These are phyloP conservation scores for Hololepta plana DNA, from an alignment of 2,888 invertebrate genomes.

Conservation along the genomic window DNA sequence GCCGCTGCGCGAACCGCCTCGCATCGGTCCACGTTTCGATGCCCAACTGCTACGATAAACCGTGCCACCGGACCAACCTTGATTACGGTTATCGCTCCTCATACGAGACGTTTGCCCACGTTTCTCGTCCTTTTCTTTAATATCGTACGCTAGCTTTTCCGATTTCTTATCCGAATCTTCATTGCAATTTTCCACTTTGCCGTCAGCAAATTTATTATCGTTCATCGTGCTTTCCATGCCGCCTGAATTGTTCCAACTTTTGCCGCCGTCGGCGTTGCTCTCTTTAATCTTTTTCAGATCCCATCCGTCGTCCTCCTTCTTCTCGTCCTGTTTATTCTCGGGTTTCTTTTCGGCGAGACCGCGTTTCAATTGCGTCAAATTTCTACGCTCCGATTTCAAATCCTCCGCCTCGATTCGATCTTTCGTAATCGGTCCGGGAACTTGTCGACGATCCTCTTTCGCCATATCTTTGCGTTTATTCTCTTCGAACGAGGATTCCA, in stretches of 20 bases:
- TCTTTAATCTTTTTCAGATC: conserved; percentile 22
- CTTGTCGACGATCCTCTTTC: conserved; percentile 26
- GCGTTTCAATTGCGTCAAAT: conserved; percentile 33
- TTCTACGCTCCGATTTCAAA: conserved; percentile 28
- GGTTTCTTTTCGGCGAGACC: conserved; percentile 18
- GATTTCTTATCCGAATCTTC: too few relatives aligned
- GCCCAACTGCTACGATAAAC: conserved; percentile 14
- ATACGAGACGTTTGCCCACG: too few relatives aligned
- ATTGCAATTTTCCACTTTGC: conserved; percentile 7
- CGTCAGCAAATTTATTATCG: conserved; percentile 1
- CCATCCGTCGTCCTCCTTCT: conserved; percentile 17
- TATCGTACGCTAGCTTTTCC: conserved; percentile 17
- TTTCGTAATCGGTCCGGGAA: conserved; percentile 40
- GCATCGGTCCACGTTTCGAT: conserved; percentile 20
- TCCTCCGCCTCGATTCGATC: conserved; percentile 41
- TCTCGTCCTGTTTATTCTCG: conserved; percentile 14
- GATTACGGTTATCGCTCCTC: conserved; percentile 22
- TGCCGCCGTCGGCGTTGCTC: conserved; percentile 26
- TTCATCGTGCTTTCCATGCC: neutral
- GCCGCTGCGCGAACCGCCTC: conserved; percentile 18
- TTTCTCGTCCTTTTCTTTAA: conserved; percentile 11
- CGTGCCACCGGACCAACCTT: conserved; percentile 7
- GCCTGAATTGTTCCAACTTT: too few relatives aligned
- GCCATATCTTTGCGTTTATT: conserved; percentile 19
- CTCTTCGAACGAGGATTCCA: conserved; percentile 21